Evolutionary conservation across 2,888 invertebrate genomes (phyloP), one percentile per base, ranked within the genome.

Genomic region (Eupithecia subumbrata): DNA sequence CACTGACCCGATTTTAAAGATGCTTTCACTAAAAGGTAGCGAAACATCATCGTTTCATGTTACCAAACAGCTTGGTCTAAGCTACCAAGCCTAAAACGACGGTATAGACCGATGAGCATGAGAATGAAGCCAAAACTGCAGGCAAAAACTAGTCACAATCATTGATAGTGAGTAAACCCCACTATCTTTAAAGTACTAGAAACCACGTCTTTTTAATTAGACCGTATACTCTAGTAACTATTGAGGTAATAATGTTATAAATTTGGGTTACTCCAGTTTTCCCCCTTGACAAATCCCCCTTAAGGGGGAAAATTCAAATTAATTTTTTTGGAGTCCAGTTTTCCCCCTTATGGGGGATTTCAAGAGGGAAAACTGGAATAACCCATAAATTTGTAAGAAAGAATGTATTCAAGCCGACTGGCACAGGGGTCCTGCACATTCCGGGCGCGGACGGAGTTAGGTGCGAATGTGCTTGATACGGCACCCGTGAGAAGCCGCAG

Each of bases 401-500:
- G 45, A 45, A 45, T 14, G 0, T 5, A 16, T n/a, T 52, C 9
- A 52, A 52, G 52, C 52, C 9, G 52, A n/a, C n/a, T n/a, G 52
- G n/a, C n/a, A n/a, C 52, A n/a, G 52, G 48, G 52, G 52, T 9
- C 52, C n/a, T 52, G 52, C 3, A 52, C 52, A n/a, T n/a, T n/a
- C n/a, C n/a, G n/a, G n/a, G n/a, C n/a, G n/a, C n/a, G n/a, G n/a
- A n/a, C n/a, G n/a, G 18, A n/a, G 52, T 9, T n/a, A 52, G 52
- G 52, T 52, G 52, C 52, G 52, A 52, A 22, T 52, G 52, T 52
- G 52, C 52, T 52, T n/a, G n/a, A 52, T 52, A 52, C 45, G 16
- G 45, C 16, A 7, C 18, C 18, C 48, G 18, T n/a, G 52, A 52
- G n/a, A 8, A 11, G 52, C n/a, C 52, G n/a, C n/a, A 52, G 52